Conservation (phyloP, 2,797 vertebrate species). For the Sciaenops ocellatus region DNA sequence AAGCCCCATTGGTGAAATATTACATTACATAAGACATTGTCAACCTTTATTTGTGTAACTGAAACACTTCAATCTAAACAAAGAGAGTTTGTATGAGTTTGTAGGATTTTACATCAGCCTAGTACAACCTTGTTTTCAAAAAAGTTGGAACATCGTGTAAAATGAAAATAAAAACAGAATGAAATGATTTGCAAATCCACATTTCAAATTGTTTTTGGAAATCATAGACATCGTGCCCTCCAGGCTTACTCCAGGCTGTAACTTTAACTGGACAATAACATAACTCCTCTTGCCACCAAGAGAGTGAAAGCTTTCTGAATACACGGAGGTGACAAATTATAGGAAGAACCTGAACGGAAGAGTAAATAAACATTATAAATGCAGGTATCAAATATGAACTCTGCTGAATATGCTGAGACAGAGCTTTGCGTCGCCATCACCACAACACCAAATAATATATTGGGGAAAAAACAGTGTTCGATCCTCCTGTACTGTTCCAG, state of each 20-base stretch:
- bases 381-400: background rate
- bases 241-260: too few species aligned
- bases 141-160: too few species aligned
- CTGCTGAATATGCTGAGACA: background rate
- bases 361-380: slow-evolving; percentile 1
- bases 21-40: slow-evolving; percentile 5
- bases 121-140: background rate
- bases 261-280: too few species aligned
- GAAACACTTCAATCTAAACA: slow-evolving; percentile 16
- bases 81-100: too few species aligned
- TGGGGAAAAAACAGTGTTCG: too few species aligned
- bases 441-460: background rate
- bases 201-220: too few species aligned
- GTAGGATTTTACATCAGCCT: slow-evolving; percentile 1
- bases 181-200: too few species aligned
- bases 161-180: too few species aligned
- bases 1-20: slow-evolving; percentile 25
- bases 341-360: background rate
- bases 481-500: background rate
- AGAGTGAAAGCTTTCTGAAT: background rate
- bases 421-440: background rate
- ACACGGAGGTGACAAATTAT: background rate
- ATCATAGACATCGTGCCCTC: too few species aligned
- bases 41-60: slow-evolving; percentile 30
- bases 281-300: too few species aligned